Base-by-base conservation (phyloP, 2,797 vertebrate species). In the Poeciliopsis infans region DNA sequence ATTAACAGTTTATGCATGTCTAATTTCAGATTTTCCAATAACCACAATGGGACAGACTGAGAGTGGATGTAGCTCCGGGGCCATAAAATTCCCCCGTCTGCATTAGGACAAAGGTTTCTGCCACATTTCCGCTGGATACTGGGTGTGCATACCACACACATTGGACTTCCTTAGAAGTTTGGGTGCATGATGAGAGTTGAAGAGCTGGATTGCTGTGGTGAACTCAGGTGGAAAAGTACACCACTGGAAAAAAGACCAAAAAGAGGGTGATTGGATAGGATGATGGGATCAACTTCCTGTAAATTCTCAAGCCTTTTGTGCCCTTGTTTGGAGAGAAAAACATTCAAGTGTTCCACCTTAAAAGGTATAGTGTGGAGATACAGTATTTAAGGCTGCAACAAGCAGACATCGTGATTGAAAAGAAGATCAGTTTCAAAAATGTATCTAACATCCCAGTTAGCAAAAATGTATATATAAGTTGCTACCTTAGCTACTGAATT, bases 251-350 rank as follows among this genome's bases (percentile, higher is more conserved):
- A 90, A 81, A 89, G 88, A 55, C 92, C 93, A 87, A 91, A 93
- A 89, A 93, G 88, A 89, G 89, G 88, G 47, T 73, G 87, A 74
- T 77, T 80, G 85, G 74, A 90, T 88, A 77, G 84, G 89, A 90
- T 90, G 84, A 90, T 72, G 75, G 81, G 85, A 88, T 89, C 78
- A 77, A 36, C 39, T n/a, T 76, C 80, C 45, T 75, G 75, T 47
- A 75, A 78, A 83, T 74, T 20, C 73, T 72, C 4, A 13, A 80
- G 41, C 6, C 82, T 87, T 90, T 92, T 83, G 87, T 93, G 87
- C 82, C 93, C 92, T 91, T 93, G 86, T 94, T 93, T 90, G 93
- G 91, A 85, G 76, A 76, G 61, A 61, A 0, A 75, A 85, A 76
- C 45, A 78, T 79, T 77, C 55, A 88, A 87, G 78, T 51, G 77